A percentile compares a stretch with the other conserved stretches of the same genome.
phyloP scores from a whole-genome alignment of 2,888 invertebrate genomes.

The Nesidiocoris tenuis region DNA sequence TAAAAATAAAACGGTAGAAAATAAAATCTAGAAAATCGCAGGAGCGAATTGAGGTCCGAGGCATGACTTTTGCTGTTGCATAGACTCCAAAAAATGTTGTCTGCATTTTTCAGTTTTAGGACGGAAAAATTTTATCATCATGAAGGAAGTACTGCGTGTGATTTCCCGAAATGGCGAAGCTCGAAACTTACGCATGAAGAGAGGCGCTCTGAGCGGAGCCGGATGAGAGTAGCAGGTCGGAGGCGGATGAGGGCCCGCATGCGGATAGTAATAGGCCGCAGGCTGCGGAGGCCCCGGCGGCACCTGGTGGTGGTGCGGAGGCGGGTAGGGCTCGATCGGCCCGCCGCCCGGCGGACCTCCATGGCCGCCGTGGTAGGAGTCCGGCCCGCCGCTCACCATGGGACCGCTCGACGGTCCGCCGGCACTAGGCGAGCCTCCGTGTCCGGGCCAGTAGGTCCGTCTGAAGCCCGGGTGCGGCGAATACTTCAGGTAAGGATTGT shows the following conservation, averaged over 20 bases:
- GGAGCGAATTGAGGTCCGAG: no score
- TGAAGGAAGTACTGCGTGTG: no score
- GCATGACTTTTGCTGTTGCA: no score
- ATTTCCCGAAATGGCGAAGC: no score
- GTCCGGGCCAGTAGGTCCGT: constrained; percentile 46
- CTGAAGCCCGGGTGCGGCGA: constrained; percentile 43
- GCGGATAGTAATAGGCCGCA: constrained; percentile 54
- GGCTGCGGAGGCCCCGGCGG: constrained; percentile 53
- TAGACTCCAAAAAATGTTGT: no score
- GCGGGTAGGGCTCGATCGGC: constrained; percentile 55
- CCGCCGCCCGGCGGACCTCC: constrained; percentile 55
- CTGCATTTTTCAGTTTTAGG: no score
- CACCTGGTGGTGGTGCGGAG: constrained; percentile 50
- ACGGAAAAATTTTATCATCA: no score
- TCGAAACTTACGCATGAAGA: constrained; percentile 65
- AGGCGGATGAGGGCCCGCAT: constrained; percentile 52
- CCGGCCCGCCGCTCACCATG: constrained; percentile 55
- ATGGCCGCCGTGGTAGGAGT: constrained; percentile 54
- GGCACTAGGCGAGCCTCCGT: constrained; percentile 49
- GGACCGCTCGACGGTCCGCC: constrained; percentile 55
- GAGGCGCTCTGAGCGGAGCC: constrained; percentile 64
- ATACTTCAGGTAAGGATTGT: constrained; percentile 43
- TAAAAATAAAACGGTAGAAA: no score
- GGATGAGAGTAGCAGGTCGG: constrained; percentile 60
- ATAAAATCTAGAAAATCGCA: no score